These are phyloP conservation scores for Danaus melanippus DNA, from an alignment of 1,140 invertebrate genomes.

Conservation along the genomic window DNA sequence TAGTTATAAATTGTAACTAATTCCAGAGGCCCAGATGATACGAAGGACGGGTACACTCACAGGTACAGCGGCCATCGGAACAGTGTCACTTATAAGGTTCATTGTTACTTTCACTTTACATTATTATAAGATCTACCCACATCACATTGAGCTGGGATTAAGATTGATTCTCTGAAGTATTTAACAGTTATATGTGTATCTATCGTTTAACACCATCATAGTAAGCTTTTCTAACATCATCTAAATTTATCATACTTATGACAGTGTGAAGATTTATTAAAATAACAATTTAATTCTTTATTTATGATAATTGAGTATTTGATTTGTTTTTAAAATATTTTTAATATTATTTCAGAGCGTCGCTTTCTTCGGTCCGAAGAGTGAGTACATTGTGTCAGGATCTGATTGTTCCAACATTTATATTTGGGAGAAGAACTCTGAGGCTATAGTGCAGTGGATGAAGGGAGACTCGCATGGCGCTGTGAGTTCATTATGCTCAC, in stretches of 20 bases:
- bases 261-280: too few species aligned
- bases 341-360: conserved; percentile 78
- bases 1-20: background rate
- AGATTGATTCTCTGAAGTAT: too few species aligned
- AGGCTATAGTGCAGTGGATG: conserved; percentile 91
- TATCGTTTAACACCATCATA: too few species aligned
- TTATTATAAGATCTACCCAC: too few species aligned
- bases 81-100: conserved; percentile 81
- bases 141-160: too few species aligned
- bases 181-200: too few species aligned
- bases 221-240: too few species aligned
- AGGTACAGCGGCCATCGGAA: conserved; percentile 87
- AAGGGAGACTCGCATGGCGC: conserved; percentile 88
- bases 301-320: too few species aligned
- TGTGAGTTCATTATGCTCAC: conserved; percentile 72
- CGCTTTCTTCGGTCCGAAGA: conserved; percentile 92
- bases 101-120: conserved; percentile 1
- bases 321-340: too few species aligned
- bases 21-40: conserved; percentile 63
- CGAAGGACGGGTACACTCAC: conserved; percentile 79
- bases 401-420: conserved; percentile 97
- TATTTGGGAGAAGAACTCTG: conserved; percentile 93
- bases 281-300: too few species aligned
- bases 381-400: conserved; percentile 93
- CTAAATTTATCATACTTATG: too few species aligned